phyloP scores from a whole-genome alignment of 2,113 vertebrate species.

The Trogon melanurus region DNA sequence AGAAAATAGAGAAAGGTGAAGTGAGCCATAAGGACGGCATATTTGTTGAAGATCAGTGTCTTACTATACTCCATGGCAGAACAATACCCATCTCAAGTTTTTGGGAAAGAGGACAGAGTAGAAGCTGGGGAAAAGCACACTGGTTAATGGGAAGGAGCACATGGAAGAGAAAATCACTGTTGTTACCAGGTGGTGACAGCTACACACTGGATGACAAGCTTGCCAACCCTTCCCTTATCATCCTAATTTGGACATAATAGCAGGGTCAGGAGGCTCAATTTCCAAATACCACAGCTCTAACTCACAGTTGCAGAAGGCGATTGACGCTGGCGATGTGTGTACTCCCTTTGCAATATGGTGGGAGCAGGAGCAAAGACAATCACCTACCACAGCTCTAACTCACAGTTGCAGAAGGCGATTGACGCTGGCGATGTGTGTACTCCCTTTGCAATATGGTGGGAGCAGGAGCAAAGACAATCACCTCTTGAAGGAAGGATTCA shows the following conservation, averaged over 20 bases:
- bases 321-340: neutral
- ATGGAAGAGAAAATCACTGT: neutral
- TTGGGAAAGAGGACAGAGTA: neutral
- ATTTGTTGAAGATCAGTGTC: neutral
- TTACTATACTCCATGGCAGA: neutral
- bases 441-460: neutral
- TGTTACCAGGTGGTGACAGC: neutral
- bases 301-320: neutral
- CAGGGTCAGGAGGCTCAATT: neutral
- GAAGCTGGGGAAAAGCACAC: neutral
- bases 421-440: neutral
- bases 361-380: neutral
- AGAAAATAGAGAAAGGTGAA: neutral
- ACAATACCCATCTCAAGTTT: neutral
- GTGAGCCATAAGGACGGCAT: neutral
- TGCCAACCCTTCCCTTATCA: neutral
- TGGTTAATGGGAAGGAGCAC: neutral
- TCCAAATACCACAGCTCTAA: neutral
- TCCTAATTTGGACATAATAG: neutral
- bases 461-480: neutral
- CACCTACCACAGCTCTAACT: neutral
- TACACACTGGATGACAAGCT: neutral
- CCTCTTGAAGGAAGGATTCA: neutral
- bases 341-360: neutral
- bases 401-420: neutral